Conservation (phyloP, 2,797 vertebrate species). For the Cyclopterus lumpus region DNA sequence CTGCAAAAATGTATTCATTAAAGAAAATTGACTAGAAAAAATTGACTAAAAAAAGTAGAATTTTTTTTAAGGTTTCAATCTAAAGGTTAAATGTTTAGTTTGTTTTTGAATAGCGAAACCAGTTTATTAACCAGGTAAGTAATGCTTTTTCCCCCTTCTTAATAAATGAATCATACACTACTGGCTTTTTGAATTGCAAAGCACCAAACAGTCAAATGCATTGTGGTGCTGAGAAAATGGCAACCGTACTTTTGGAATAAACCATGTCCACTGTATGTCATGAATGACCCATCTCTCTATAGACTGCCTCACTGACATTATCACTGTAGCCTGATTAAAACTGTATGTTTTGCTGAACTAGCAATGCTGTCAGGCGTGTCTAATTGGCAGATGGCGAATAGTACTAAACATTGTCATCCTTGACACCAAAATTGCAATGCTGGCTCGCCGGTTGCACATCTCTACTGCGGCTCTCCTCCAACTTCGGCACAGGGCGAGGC, state of each 20-base stretch:
- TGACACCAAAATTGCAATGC: slow-evolving; percentile 34
- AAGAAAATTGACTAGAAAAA: no score
- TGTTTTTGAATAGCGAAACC: not conserved
- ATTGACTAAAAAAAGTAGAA: no score
- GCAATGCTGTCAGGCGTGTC: slow-evolving; percentile 9
- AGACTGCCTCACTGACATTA: not conserved
- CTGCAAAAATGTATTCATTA: no score
- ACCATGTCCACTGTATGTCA: not conserved
- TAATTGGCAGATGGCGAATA: slow-evolving; percentile 42
- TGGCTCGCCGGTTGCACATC: slow-evolving; percentile 25
- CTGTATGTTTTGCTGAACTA: slow-evolving; percentile 24
- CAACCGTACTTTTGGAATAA: not conserved
- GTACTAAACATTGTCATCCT: slow-evolving; percentile 28
- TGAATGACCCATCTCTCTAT: not conserved
- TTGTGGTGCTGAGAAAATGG: not conserved
- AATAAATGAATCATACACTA: not conserved
- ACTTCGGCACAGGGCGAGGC: slow-evolving; percentile 33
- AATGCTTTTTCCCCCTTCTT: not conserved
- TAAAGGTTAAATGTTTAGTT: not conserved
- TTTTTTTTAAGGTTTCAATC: not conserved
- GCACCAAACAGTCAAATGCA: not conserved
- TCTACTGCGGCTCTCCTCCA: slow-evolving; percentile 27
- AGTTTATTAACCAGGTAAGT: not conserved
- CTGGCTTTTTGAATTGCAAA: not conserved
- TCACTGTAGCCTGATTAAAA: slow-evolving; percentile 6